Evolutionary conservation across 1,140 invertebrate genomes (phyloP), one percentile per base, ranked within the genome.

Genomic region (Drosophila fuyamai): DNA sequence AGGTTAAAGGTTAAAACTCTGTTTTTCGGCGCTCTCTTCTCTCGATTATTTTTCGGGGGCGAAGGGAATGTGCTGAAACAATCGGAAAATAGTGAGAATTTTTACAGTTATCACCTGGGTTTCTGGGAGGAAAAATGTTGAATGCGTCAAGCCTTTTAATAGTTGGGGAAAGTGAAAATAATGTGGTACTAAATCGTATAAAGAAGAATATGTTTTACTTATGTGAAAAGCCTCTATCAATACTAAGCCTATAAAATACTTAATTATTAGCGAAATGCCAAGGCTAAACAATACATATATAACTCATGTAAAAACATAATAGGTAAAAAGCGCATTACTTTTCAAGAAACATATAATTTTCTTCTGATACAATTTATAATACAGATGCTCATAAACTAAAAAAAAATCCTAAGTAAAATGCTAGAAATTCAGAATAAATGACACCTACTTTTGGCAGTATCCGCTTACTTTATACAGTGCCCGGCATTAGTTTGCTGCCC

Each of bases 51-150:
- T 68, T 46, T 16, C 46, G 16, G 65, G n/a, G 36, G n/a, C 2
- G 44, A 51, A 8, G 27, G 48, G n/a, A 14, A 10, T 14, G 48
- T 14, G 9, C 48, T 50, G 48, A 4, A 32, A 50, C 14, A 16
- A 35, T 14, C 9, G 14, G 12, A 29, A 66, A 51, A 43, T 29
- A 7, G 16, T 14, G 14, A 13, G 40, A 50, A 32, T 27, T 7
- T 67, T 8, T 29, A 66, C 60, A 68, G 38, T 36, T 68, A 53
- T 68, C 61, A 36, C 61, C 65, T 14, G 32, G 60, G 38, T 51
- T 44, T 38, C 65, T 68, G 36, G 9, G 50, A 36, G 16, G 10
- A 1, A 12, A 2, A 40, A 43, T 54, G 40, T 41, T 4, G 4
- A 48, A 35, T 50, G 40, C 14, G 2, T 8, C 16, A 58, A 57